Base-by-base conservation (phyloP, 2,888 invertebrate species). In the Mantis religiosa region DNA sequence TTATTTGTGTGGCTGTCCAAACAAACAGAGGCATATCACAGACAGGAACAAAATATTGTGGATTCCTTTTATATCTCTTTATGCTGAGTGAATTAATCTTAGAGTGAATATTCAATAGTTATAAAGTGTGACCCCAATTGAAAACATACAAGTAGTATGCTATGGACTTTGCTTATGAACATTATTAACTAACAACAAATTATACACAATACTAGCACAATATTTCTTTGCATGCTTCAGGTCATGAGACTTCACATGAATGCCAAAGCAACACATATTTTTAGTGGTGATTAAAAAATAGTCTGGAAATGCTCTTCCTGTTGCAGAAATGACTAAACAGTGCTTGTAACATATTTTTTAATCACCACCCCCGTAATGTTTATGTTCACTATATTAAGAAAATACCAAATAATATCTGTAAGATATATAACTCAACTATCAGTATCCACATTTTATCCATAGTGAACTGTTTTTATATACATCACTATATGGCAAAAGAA, bases 331-430 rank as follows among this genome's bases (percentile, higher is more conserved):
- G 54, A 71, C 25, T 71, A 71, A 71, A 71, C 25, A 71, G 54
- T 20, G 54, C 41, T 41, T 41, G 9, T 41, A 41, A 71, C 25
- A 71, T 2, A 71, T 71, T 71, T 71, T 71, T 71, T 25, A 71
- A 71, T 71, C 54, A 71, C 54, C 54, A 71, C 54, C 54, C 54
- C 54, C 54, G 20, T 1, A 71, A 71, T 20, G 54, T 71, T 71
- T 20, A 15, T 71, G 6, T 71, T 25, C 54, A 71, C 20, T 71
- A 71, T 20, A 14, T 71, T 71, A 71, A 84, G 30, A 87, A 71
- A 86, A 86, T 28, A 86, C 86, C 54, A 71, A 82, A 87, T 81
- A 82, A 87, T 82, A 87, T 30, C 82, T 82, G 34, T 87, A 27
- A 9, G n/a, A 82, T 27, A 86, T 86, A 81, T 20, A 71, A 71